Percentiles rank a stretch among this genome's conserved stretches.
Evolutionary conservation across 1,140 invertebrate species (phyloP).

Genomic region (Medauroidea extradentata): DNA sequence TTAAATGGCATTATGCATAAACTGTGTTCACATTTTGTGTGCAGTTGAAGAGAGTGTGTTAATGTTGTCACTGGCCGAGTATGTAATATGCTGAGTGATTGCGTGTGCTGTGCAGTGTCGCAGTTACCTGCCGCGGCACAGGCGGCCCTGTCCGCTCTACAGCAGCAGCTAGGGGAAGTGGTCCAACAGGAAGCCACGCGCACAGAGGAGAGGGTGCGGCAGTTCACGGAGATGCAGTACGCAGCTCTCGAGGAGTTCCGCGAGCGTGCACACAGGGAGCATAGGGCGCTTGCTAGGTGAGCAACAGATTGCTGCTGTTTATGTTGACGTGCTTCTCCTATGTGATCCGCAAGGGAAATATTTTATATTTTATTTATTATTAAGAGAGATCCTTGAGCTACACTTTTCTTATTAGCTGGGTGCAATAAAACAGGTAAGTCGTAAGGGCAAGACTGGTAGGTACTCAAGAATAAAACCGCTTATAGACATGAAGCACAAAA

Average conservation of each 20-base stretch:
- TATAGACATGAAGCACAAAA: no score
- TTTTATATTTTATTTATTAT: no score
- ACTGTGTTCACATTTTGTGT: no score
- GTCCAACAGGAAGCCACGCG: constrained; percentile 42
- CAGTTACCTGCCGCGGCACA: constrained; percentile 34
- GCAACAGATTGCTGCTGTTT: background rate
- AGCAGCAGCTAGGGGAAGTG: constrained; percentile 46
- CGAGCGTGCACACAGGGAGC: constrained; percentile 47
- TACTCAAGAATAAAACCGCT: no score
- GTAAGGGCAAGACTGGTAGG: no score
- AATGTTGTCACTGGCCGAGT: no score
- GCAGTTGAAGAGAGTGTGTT: no score
- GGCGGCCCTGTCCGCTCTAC: constrained; percentile 42
- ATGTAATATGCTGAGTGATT: no score
- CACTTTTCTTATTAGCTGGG: no score
- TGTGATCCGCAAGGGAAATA: background rate
- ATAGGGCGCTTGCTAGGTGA: constrained; percentile 45
- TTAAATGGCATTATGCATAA: no score
- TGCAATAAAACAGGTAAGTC: no score
- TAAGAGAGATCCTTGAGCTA: no score
- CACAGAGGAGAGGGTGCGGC: constrained; percentile 49
- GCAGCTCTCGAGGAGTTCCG: constrained; percentile 46
- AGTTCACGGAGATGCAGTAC: constrained; percentile 49
- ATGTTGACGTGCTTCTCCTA: background rate
- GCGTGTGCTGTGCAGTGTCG: constrained; percentile 28